Percentiles rank a stretch among this genome's conserved stretches.
Evolutionary conservation across 2,797 vertebrate genomes (phyloP).

Genomic region (Synaphobranchus kaupii): DNA sequence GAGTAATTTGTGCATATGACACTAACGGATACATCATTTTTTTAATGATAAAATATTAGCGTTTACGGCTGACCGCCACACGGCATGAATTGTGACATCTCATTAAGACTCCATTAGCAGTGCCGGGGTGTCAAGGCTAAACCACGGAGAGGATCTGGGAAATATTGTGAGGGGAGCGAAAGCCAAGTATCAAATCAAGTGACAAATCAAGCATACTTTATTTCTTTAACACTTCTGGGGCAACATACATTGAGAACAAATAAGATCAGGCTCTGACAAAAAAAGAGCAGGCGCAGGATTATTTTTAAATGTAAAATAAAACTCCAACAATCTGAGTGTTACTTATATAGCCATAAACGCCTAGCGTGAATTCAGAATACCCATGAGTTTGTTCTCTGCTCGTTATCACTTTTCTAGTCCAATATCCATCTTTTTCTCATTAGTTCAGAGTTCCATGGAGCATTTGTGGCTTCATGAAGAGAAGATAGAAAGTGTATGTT

Average conservation of each 20-base stretch:
- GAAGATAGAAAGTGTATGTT: not conserved
- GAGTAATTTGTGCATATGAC: conserved; percentile 31
- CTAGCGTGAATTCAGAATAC: not conserved
- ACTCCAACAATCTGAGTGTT: not conserved
- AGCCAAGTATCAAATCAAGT: not conserved
- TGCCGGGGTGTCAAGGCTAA: not conserved
- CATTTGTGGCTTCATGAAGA: conserved; percentile 13
- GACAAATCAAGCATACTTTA: not conserved
- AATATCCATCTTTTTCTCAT: not conserved
- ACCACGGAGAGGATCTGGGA: not conserved
- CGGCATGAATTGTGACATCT: conserved; percentile 24
- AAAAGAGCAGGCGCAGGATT: not conserved
- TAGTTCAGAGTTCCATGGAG: not conserved
- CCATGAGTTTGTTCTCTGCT: conserved; percentile 5
- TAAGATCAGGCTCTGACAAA: conserved; percentile 17
- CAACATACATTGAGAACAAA: conserved; percentile 6
- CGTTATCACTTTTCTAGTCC: not conserved
- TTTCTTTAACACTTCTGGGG: conserved; percentile 21
- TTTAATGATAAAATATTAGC: conserved; percentile 31
- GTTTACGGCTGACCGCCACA: conserved; percentile 32
- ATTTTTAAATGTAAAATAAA: not conserved
- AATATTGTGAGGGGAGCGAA: not conserved
- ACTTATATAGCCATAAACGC: not conserved
- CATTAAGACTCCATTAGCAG: conserved; percentile 30
- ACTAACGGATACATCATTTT: conserved; percentile 26